A percentile compares a stretch with the other conserved stretches of the same genome.
These are phyloP conservation scores for Miniopterus natalensis DNA, from an alignment of 2,113 vertebrate species.

Conservation along the genomic window DNA sequence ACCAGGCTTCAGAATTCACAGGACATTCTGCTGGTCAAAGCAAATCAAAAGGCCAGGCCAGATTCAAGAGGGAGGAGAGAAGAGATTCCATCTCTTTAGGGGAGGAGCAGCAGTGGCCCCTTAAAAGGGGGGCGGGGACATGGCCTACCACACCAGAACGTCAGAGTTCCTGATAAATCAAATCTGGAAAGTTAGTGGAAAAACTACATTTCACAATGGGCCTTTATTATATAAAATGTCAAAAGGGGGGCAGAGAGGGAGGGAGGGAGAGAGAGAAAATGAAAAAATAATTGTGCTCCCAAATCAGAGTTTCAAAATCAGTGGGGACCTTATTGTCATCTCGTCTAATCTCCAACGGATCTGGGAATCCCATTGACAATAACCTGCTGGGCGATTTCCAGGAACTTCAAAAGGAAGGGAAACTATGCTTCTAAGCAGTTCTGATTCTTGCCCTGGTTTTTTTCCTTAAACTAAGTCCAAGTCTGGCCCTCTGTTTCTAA, in stretches of 20 bases:
- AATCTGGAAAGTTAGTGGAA: background rate
- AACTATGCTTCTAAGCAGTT: background rate
- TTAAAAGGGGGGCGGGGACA: background rate
- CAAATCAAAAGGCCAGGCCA: background rate
- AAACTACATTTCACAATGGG: background rate
- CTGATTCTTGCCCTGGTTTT: background rate
- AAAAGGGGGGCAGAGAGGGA: background rate
- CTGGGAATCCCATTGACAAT: background rate
- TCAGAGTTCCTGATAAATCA: background rate
- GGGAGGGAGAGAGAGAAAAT: background rate
- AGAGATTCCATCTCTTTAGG: background rate
- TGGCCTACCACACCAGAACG: background rate
- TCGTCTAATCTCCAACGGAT: background rate
- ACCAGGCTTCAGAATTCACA: background rate
- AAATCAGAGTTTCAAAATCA: slow-evolving; percentile 2
- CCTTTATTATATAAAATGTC: background rate
- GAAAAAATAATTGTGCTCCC: background rate
- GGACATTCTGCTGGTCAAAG: background rate
- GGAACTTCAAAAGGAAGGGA: background rate
- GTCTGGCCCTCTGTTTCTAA: background rate
- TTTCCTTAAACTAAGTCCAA: background rate
- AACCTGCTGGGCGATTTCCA: background rate
- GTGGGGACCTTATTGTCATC: background rate
- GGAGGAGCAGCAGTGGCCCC: background rate
- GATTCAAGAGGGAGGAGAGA: background rate